These are phyloP conservation scores for Apodemia hepburni DNA, from an alignment of 2,888 invertebrate species.

Conservation along the genomic window DNA sequence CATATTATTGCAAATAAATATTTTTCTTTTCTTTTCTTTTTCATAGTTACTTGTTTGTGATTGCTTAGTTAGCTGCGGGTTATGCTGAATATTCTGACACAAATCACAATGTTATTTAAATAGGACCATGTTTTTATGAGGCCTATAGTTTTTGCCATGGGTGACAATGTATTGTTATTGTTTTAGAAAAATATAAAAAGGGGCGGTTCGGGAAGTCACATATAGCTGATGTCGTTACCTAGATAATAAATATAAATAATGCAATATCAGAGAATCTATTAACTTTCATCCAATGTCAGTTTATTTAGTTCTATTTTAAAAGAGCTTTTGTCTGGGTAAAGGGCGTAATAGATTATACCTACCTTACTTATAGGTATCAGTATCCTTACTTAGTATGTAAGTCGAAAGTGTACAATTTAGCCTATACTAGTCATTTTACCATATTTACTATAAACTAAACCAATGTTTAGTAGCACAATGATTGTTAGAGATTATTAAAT, in stretches of 20 bases:
- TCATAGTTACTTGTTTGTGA: too few species aligned
- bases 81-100: too few species aligned
- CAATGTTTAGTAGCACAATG: neutral
- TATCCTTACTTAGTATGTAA: slow-evolving; percentile 15
- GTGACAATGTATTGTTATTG: neutral
- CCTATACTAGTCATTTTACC: slow-evolving; percentile 2
- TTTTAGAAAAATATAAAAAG: neutral
- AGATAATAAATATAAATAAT: neutral
- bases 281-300: neutral
- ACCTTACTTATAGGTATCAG: neutral
- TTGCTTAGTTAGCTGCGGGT: too few species aligned
- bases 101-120: too few species aligned
- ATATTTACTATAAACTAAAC: neutral
- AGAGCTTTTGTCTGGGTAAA: neutral
- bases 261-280: neutral
- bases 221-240: neutral
- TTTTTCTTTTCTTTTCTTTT: too few species aligned
- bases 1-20: too few species aligned
- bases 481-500: neutral
- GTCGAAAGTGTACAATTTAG: neutral
- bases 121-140: too few species aligned
- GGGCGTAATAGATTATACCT: neutral
- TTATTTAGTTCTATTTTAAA: neutral
- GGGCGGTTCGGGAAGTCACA: neutral
- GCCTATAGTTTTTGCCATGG: too few species aligned